These are phyloP conservation scores for Mya arenaria DNA, from an alignment of 1,140 invertebrate species.

Conservation along the genomic window DNA sequence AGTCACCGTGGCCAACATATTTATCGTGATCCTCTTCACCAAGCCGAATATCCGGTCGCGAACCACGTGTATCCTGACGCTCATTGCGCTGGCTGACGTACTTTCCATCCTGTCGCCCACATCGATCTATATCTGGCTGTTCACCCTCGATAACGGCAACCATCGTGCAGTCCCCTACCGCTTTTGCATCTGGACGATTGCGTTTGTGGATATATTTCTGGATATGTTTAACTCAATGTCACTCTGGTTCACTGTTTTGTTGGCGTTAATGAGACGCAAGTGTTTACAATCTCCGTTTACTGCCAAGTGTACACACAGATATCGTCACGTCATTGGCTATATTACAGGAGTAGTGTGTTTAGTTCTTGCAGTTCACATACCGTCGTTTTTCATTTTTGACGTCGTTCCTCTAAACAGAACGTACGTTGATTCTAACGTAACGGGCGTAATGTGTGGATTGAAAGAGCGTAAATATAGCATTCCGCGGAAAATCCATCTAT, in stretches of 20 bases:
- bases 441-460: not conserved
- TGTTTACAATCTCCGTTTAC: slow-evolving; percentile 20
- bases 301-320: not conserved
- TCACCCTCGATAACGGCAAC: not conserved
- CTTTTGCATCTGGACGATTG: not conserved
- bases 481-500: slow-evolving; percentile 5
- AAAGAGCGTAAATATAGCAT: not conserved
- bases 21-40: not conserved
- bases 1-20: not conserved
- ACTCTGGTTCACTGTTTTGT: slow-evolving; percentile 38
- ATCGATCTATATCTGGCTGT: not conserved
- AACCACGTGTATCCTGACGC: slow-evolving; percentile 9
- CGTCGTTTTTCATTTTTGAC: slow-evolving; percentile 5
- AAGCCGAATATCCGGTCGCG: slow-evolving; percentile 21
- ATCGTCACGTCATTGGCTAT: not conserved
- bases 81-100: slow-evolving; percentile 21
- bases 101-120: slow-evolving; percentile 8
- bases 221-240: slow-evolving; percentile 19
- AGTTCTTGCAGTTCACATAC: not conserved
- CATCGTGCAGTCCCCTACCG: not conserved
- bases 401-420: not conserved
- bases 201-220: not conserved
- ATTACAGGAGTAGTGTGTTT: not conserved
- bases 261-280: slow-evolving; percentile 29
- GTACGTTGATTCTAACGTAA: not conserved